Base-by-base conservation (phyloP, 2,888 invertebrate species). In the Pseudococcus longispinus region DNA sequence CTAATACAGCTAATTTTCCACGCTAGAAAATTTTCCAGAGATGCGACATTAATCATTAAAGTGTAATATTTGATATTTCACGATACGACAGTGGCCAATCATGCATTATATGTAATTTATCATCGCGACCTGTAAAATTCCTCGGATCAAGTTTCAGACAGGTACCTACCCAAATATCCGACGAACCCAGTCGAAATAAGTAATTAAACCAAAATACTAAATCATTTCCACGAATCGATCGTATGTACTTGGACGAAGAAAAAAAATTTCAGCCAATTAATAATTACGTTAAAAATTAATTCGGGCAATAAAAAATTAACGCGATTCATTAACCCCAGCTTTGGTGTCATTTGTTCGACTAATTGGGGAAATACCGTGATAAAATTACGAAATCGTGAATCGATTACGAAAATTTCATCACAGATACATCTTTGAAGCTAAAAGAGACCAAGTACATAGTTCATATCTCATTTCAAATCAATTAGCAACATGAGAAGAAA, bases 21-120 rank as follows among this genome's bases (percentile, higher is more conserved):
- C 77, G 77, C 77, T 80, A 42, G 77, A 80, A 42, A 80, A 42
- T 42, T 80, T n/a, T 29, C 20, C 29, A 37, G 42, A 29, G 42
- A 42, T 42, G 6, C 2, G 8, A 74, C 13, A 32, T 37, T 29
- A 37, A n/a, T 37, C 37, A 37, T 26, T 37, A 8, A 18, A 15
- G 29, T 29, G 29, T 70, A 15, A 29, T n/a, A 32, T 23, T 13
- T 74, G 15, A n/a, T 18, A 3, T 32, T 32, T 32, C 15, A n/a
- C n/a, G 29, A 13, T 60, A 9, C 23, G 9, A 23, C 23, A 60
- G 60, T 1, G 5, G n/a, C 51, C 23, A 60, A 23, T 60, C 60
- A 60, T 60, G 60, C 60, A 60, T 60, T 60, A 60, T 23, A 60
- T 60, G 9, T 60, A 23, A 23, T 23, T 60, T 60, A 60, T 6